Evolutionary conservation across 2,888 invertebrate species (phyloP).

Genomic region (Alentia gelatinosa): DNA sequence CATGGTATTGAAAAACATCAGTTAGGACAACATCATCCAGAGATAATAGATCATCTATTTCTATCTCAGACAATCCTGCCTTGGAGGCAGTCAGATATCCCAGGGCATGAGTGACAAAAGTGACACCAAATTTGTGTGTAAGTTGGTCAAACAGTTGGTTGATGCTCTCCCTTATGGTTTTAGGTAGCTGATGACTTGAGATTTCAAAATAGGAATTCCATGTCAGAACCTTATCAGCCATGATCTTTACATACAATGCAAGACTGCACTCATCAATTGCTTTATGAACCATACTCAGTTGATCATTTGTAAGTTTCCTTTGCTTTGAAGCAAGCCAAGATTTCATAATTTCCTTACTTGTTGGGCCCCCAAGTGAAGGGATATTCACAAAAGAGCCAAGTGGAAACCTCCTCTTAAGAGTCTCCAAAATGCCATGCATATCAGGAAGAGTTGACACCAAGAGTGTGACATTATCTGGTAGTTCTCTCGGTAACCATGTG

Average conservation of each 20-base stretch:
- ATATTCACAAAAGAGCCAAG: conserved; percentile 90
- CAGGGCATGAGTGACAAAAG: conserved; percentile 68
- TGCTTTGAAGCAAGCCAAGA: conserved; percentile 86
- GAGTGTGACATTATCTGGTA: conserved; percentile 72
- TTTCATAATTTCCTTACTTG: conserved; percentile 43
- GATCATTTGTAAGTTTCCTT: conserved; percentile 59
- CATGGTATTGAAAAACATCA: conserved; percentile 66
- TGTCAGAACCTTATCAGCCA: conserved; percentile 68
- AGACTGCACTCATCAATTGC: conserved; percentile 68
- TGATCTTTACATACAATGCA: conserved; percentile 71
- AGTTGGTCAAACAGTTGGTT: conserved; percentile 68
- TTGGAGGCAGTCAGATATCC: conserved; percentile 72
- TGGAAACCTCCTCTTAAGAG: conserved; percentile 91
- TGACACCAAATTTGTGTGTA: conserved; percentile 70
- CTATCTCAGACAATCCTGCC: conserved; percentile 72
- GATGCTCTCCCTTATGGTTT: conserved; percentile 66
- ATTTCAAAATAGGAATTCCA: conserved; percentile 70
- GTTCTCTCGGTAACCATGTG: conserved; percentile 73
- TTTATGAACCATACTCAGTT: conserved; percentile 68
- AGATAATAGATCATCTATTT: conserved; percentile 74
- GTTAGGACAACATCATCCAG: conserved; percentile 73
- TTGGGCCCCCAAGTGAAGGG: conserved; percentile 30
- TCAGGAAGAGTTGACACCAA: conserved; percentile 71
- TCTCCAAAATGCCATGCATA: conserved; percentile 81
- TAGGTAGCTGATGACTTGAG: neutral